phyloP scores from a whole-genome alignment of 2,888 invertebrate species.

The Leptopilina syphax region DNA sequence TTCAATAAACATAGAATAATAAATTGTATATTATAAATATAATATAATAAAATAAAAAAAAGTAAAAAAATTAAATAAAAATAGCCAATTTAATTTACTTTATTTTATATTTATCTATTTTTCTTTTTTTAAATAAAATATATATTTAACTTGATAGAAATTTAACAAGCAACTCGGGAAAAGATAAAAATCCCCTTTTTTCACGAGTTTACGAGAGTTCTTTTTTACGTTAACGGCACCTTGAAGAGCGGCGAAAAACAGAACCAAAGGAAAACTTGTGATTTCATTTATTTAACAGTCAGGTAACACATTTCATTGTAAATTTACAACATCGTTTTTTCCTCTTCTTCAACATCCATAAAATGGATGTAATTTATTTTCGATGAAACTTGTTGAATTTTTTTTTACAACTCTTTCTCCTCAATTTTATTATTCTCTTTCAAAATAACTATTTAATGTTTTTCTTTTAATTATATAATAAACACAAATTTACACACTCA shows the following conservation, averaged over 20 bases:
- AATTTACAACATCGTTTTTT: constrained; percentile 11
- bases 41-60: no score
- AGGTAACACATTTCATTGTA: neutral
- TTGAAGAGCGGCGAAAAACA: neutral
- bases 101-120: no score
- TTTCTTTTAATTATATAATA: no score
- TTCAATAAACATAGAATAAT: no score
- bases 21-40: no score
- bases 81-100: no score
- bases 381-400: neutral
- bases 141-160: neutral
- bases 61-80: no score
- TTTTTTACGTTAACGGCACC: constrained; percentile 16
- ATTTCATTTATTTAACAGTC: constrained; percentile 1
- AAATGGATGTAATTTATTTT: constrained; percentile 7
- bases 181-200: neutral
- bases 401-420: neutral
- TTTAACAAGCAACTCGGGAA: constrained; percentile 3
- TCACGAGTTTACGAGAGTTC: neutral
- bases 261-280: constrained; percentile 10
- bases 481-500: no score
- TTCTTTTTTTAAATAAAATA: no score
- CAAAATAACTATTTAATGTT: neutral
- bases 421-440: neutral
- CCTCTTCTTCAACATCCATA: neutral